Evolutionary conservation across 2,797 vertebrate species (phyloP), one percentile per base, ranked within the genome.

Genomic region (Valencia hispanica): DNA sequence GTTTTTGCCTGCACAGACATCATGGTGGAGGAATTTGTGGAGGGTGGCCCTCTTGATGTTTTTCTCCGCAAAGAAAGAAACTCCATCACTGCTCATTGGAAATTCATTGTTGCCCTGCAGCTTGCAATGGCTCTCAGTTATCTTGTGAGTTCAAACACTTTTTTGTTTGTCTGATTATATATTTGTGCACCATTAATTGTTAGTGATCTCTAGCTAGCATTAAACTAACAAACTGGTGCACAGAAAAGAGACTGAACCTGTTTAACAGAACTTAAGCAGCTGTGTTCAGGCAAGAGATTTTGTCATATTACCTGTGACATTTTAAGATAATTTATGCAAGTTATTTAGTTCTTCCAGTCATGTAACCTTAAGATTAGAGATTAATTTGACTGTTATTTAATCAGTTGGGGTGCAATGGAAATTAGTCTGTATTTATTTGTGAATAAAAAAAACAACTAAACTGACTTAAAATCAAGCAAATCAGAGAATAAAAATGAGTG

Each of bases 71-170:
- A 91, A 57, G 95, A 97, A 88, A 96, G 91, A 36, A 94, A 94
- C 4, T 80, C 6, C 0, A 89, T 98, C 80, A 91, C 94, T 0
- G 93, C 96, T 75, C 94, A 95, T 80, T 99, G 97, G 98, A 99
- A 98, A 86, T 95, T 98, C 77, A 93, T 94, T 0, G 97, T 97
- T 47, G 96, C 97, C n/a, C 96, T 96, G 72, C 98, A 99, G 89
- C 92, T 99, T 81, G 97, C 97, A 39, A 97, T 96, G 1, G 97
- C 97, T 69, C 93, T 99, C 75, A 97, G 93, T 89, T 99, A 98
- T 89, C 95, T 99, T 86, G 98, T 99, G 87, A 93, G 95, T 91
- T 78, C 15, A 74, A n/a, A 32, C 25, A n/a, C 61, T 27, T 14
- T 51, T 41, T 59, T 53, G 4, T 51, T 39, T 65, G 25, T 68